Base-by-base conservation (phyloP, 1,140 invertebrate genomes). In the Ericerus pela region DNA sequence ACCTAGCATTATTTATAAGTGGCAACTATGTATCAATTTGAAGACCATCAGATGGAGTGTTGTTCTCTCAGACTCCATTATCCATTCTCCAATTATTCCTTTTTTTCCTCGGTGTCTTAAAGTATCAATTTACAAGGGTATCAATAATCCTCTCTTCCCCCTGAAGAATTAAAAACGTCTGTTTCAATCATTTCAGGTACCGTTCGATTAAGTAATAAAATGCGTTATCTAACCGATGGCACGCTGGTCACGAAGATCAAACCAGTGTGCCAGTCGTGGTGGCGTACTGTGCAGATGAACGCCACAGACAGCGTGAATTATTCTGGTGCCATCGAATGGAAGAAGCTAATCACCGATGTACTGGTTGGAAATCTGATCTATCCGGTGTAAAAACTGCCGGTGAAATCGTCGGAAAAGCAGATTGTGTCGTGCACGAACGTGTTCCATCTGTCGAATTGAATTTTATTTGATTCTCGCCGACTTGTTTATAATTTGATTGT, bases 281-380 rank as follows among this genome's bases (percentile, higher is more conserved):
- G 64, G 53, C 59, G 69, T 53, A 72, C 73, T 36, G 69, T 72
- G 62, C 67, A 69, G 56, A 65, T 63, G 43, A 73, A 70, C 52
- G 67, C 72, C 57, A 71, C 73, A 30, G 71, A 73, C 31, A 69
- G 69, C 1, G 67, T 76, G 28, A 65, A 31, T 56, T 55, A 61
- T 51, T 66, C 70, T 58, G 65, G 67, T 2, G 57, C 70, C 0
- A 69, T 75, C 11, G 66, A 73, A 63, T 75, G 73, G 72, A 62
- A 58, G 31, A 63, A 66, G 24, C 69, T 75, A 53, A 57, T 70
- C 10, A 69, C 66, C 55, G 70, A 69, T 51, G 55, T 75, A 52
- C 68, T 72, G 51, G 70, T 68, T 63, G 74, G 73, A 10, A 66
- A 73, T 62, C 66, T 75, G 12, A 56, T 75, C 1, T 75, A 75